Evolutionary conservation across 2,888 invertebrate genomes (phyloP).

Genomic region (Drosophila birchii): DNA sequence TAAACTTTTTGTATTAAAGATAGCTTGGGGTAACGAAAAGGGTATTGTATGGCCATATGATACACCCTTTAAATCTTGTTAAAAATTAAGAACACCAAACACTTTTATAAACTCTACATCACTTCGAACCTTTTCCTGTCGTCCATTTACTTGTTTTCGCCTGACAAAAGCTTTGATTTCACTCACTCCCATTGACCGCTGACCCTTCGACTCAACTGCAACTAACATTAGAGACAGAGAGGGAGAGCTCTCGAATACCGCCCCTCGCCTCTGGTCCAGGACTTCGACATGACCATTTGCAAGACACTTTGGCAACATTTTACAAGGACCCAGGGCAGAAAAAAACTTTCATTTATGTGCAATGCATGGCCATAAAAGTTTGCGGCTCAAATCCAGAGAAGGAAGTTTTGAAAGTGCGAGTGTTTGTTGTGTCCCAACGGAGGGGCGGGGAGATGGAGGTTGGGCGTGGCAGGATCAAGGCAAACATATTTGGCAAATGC

Average conservation of each 20-base stretch:
- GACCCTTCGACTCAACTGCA: slow-evolving; percentile 20
- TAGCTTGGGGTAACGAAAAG: background rate
- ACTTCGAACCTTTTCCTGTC: background rate
- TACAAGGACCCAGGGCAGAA: slow-evolving; percentile 46
- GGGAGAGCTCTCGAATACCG: background rate
- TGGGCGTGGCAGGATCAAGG: slow-evolving; percentile 29
- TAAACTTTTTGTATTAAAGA: background rate
- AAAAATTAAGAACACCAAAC: background rate
- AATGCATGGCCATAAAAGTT: slow-evolving; percentile 78
- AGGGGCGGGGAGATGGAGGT: background rate
- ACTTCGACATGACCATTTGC: slow-evolving; percentile 52
- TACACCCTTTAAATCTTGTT: background rate
- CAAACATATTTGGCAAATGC: slow-evolving; percentile 78
- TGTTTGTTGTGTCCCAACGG: slow-evolving; percentile 61
- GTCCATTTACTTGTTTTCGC: slow-evolving; percentile 15
- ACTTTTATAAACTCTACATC: slow-evolving; percentile 13
- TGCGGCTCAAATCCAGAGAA: slow-evolving; percentile 50
- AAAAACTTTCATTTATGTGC: slow-evolving; percentile 77
- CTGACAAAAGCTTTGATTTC: slow-evolving; percentile 45
- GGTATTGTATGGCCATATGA: too few relatives aligned
- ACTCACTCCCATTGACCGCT: slow-evolving; percentile 31
- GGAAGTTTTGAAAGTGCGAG: slow-evolving; percentile 76
- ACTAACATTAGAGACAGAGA: slow-evolving; percentile 4
- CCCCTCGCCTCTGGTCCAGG: slow-evolving; percentile 9
- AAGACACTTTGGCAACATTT: slow-evolving; percentile 54